Conservation (phyloP, 1,140 invertebrate species). For the Teleogryllus occipitalis region DNA sequence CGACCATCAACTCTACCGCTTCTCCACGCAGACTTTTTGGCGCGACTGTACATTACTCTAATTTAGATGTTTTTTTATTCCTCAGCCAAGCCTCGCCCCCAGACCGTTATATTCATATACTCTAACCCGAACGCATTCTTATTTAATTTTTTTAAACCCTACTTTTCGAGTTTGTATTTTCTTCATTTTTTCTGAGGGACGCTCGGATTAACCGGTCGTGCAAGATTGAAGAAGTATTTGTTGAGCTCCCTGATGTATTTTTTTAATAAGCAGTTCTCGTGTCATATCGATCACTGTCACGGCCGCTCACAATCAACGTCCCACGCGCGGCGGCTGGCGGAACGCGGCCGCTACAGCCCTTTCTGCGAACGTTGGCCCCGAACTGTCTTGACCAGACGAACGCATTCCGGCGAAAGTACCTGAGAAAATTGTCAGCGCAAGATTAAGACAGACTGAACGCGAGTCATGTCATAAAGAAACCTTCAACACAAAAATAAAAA, state of each 20-base stretch:
- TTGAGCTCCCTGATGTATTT: slow-evolving; percentile 4
- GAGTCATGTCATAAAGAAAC: too few species aligned
- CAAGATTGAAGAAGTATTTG: slow-evolving; percentile 5
- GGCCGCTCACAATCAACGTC: not conserved
- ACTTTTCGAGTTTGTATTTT: not conserved
- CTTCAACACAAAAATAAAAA: too few species aligned
- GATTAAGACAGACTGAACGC: too few species aligned
- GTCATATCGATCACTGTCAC: slow-evolving; percentile 3
- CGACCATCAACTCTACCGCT: not conserved
- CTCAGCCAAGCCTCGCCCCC: too few species aligned
- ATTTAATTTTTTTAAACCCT: not conserved
- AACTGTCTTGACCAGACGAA: too few species aligned
- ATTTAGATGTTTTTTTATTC: not conserved
- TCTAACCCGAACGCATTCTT: not conserved
- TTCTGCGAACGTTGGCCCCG: not conserved
- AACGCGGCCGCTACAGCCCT: not conserved
- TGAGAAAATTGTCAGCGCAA: too few species aligned
- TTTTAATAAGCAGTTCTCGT: not conserved
- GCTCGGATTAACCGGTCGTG: slow-evolving; percentile 2
- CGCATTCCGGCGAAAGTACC: too few species aligned
- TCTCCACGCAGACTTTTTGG: not conserved
- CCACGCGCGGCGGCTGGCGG: not conserved
- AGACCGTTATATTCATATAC: not conserved
- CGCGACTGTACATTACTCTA: not conserved
- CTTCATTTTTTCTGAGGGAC: not conserved